phyloP scores from a whole-genome alignment of 1,140 invertebrate genomes.

The Euura saliciscinereae region DNA sequence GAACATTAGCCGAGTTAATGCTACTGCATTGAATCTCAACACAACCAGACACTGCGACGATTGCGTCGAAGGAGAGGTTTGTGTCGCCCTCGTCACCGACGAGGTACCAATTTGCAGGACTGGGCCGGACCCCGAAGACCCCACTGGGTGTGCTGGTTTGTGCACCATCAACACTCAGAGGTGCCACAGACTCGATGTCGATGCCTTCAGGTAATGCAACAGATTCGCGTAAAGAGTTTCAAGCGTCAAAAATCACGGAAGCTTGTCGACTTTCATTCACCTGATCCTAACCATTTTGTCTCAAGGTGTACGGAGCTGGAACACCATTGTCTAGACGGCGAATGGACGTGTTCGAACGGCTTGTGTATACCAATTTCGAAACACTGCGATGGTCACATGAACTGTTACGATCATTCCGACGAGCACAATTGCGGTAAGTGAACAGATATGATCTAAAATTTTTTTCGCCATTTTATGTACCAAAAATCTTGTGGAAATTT shows the following conservation, averaged over 20 bases:
- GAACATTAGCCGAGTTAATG: background rate
- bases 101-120: slow-evolving; percentile 67
- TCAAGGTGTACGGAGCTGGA: slow-evolving; percentile 53
- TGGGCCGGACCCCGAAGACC: slow-evolving; percentile 66
- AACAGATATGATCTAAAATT: background rate
- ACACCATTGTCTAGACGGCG: slow-evolving; percentile 56
- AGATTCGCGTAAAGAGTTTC: background rate
- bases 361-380: slow-evolving; percentile 71
- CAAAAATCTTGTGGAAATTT: background rate
- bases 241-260: background rate
- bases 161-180: slow-evolving; percentile 73
- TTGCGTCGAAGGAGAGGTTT: slow-evolving; percentile 64
- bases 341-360: slow-evolving; percentile 75
- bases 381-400: slow-evolving; percentile 76
- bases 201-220: slow-evolving; percentile 55
- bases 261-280: background rate
- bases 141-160: slow-evolving; percentile 76
- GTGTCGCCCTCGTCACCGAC: slow-evolving; percentile 68
- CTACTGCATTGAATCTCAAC: slow-evolving; percentile 25
- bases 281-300: too few relatives aligned
- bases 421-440: slow-evolving; percentile 77
- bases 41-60: slow-evolving; percentile 54
- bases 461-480: background rate
- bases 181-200: slow-evolving; percentile 70
- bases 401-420: slow-evolving; percentile 82